Evolutionary conservation across 2,113 vertebrate genomes (phyloP).

Genomic region (Maccullochella peelii): DNA sequence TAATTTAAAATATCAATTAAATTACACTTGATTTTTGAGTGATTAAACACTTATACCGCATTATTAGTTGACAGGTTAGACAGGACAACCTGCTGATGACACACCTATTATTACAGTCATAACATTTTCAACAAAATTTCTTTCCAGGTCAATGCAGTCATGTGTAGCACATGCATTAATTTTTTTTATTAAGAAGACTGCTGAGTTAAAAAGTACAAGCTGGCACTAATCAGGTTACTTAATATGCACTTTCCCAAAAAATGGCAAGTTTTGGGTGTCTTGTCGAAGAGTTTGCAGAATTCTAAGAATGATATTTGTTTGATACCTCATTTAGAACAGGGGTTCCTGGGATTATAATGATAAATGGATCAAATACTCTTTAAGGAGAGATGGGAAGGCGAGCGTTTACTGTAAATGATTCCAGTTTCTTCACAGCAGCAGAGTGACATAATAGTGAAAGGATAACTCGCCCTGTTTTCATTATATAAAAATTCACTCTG

Average conservation of each 20-base stretch:
- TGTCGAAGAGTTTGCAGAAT: background rate
- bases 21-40: background rate
- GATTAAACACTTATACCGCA: background rate
- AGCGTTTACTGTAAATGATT: constrained; percentile 45
- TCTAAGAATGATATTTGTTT: background rate
- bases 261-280: background rate
- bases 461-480: background rate
- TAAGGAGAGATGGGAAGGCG: background rate
- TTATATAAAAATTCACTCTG: background rate
- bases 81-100: background rate
- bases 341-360: background rate
- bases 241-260: background rate
- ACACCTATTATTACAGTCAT: background rate
- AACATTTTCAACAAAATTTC: background rate
- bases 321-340: background rate
- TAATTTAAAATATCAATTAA: background rate
- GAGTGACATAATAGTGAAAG: background rate
- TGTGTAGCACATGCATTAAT: background rate
- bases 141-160: background rate
- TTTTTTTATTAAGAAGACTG: background rate
- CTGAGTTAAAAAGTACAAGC: background rate
- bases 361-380: background rate
- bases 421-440: background rate
- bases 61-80: background rate
- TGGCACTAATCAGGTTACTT: background rate